These are phyloP conservation scores for Hypselothyrea guttata DNA, from an alignment of 2,888 invertebrate species.

Conservation along the genomic window DNA sequence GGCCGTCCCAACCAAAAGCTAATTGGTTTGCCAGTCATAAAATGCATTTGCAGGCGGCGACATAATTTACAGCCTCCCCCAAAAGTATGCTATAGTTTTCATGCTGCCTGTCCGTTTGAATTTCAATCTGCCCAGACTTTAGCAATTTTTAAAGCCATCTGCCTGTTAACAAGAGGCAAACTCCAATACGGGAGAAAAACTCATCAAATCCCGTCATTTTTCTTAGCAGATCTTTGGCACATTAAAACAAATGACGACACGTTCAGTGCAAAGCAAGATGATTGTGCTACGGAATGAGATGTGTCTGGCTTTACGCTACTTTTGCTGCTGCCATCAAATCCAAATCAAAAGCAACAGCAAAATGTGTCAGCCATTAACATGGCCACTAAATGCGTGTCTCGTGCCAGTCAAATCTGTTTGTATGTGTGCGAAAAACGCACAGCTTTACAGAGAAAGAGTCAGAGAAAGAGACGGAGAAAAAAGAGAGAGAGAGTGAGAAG, in stretches of 20 bases:
- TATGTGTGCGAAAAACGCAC: conserved; percentile 4
- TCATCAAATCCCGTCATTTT: conserved; percentile 50
- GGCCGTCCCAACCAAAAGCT: conserved; percentile 50
- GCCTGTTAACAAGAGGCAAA: neutral
- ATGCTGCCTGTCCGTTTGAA: too few relatives aligned
- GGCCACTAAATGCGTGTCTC: conserved; percentile 49
- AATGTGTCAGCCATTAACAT: conserved; percentile 56
- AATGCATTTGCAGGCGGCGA: conserved; percentile 61
- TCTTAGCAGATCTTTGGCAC: conserved; percentile 33
- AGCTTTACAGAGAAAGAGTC: too few relatives aligned
- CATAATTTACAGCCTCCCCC: conserved; percentile 23
- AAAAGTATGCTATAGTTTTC: conserved; percentile 22
- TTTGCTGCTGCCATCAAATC: conserved; percentile 22
- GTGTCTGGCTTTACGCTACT: conserved; percentile 13
- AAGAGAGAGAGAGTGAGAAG: neutral
- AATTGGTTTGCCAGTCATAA: conserved; percentile 60
- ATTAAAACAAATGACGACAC: conserved; percentile 70
- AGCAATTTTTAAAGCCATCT: neutral
- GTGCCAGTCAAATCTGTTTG: conserved; percentile 24
- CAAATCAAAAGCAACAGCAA: conserved; percentile 44
- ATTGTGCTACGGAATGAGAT: conserved; percentile 41
- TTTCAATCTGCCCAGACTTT: too few relatives aligned
- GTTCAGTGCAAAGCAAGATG: conserved; percentile 53
- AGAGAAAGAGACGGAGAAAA: neutral
- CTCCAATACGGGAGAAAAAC: conserved; percentile 32